phyloP scores from a whole-genome alignment of 2,797 vertebrate species.

The Tapirus indicus region DNA sequence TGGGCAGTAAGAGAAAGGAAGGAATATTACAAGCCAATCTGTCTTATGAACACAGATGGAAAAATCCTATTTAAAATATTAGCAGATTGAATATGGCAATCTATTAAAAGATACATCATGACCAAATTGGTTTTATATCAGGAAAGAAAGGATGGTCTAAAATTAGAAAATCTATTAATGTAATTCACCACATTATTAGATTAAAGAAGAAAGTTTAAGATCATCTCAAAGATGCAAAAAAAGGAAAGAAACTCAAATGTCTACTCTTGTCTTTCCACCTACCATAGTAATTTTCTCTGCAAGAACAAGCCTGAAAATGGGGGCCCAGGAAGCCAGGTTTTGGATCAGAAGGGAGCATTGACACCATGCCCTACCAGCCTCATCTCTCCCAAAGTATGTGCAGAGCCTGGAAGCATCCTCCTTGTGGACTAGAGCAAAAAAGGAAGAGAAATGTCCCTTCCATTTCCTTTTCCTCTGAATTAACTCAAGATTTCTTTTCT shows the following conservation, averaged over 20 bases:
- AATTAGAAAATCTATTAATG: neutral
- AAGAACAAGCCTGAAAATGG: neutral
- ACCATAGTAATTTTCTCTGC: neutral
- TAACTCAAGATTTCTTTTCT: neutral
- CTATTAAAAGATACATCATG: neutral
- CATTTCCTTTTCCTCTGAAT: neutral
- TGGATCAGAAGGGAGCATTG: neutral
- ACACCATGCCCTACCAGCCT: neutral
- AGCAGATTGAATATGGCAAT: neutral
- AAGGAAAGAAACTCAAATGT: neutral
- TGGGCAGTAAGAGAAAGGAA: neutral
- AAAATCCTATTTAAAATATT: conserved; percentile 16
- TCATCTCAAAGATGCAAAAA: neutral
- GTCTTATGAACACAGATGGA: neutral
- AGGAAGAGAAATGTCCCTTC: neutral
- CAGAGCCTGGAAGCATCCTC: neutral
- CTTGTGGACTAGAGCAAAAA: neutral
- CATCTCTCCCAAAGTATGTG: neutral
- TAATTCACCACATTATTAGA: neutral
- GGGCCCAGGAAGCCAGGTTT: neutral
- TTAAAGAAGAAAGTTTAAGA: conserved; percentile 12
- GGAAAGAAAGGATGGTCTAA: neutral
- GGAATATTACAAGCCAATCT: neutral
- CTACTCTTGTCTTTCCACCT: neutral
- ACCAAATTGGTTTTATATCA: neutral